Conservation (phyloP, 2,113 vertebrate genomes). For the Gasterosteus aculeatus region DNA sequence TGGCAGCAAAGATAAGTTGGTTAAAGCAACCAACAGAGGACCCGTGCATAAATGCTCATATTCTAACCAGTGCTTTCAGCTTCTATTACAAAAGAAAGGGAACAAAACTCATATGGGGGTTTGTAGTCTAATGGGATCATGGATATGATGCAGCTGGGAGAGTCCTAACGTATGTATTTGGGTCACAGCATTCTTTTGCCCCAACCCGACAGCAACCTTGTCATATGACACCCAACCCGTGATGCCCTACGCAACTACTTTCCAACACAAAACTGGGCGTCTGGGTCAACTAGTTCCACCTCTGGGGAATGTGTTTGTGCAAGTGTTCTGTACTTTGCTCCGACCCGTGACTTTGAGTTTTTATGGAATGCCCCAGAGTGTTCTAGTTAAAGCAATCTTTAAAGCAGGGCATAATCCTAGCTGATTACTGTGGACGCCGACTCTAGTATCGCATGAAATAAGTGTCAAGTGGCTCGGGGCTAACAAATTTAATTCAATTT, state of each 20-base stretch:
- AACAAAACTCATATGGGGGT: neutral
- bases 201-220: slow-evolving; percentile 35
- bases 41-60: neutral
- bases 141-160: slow-evolving; percentile 33
- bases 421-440: neutral
- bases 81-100: slow-evolving; percentile 1
- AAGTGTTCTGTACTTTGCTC: slow-evolving; percentile 61
- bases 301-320: slow-evolving; percentile 72
- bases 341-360: slow-evolving; percentile 32
- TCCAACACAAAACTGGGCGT: slow-evolving; percentile 35
- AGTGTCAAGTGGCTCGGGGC: neutral
- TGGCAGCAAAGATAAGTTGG: neutral
- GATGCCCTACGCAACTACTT: slow-evolving; percentile 46
- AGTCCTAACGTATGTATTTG: slow-evolving; percentile 60
- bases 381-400: slow-evolving; percentile 48
- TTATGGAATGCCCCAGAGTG: slow-evolving; percentile 1
- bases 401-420: neutral
- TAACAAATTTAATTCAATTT: neutral
- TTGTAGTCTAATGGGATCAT: slow-evolving; percentile 1
- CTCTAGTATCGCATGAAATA: neutral
- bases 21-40: neutral
- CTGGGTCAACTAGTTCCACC: slow-evolving; percentile 57
- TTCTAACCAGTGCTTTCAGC: neutral
- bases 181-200: slow-evolving; percentile 62
- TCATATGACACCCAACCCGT: slow-evolving; percentile 65